These are phyloP conservation scores for Eustalomyia histrio DNA, from an alignment of 2,888 invertebrate species.

Conservation along the genomic window DNA sequence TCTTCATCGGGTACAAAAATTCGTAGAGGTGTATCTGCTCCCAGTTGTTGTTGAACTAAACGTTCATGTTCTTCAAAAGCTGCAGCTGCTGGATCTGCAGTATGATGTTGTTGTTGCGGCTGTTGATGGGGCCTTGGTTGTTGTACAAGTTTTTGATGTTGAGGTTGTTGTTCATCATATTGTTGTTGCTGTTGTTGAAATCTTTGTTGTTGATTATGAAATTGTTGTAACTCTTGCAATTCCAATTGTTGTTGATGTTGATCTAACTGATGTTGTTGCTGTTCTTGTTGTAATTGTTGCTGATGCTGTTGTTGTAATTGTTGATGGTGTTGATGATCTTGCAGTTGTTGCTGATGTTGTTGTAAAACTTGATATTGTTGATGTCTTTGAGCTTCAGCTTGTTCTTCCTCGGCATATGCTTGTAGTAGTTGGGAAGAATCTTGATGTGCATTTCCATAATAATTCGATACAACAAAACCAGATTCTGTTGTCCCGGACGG, in stretches of 20 bases:
- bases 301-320: slow-evolving; percentile 63
- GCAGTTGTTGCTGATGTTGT: slow-evolving; percentile 68
- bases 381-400: slow-evolving; percentile 70
- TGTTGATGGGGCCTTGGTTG: slow-evolving; percentile 13
- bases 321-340: slow-evolving; percentile 71
- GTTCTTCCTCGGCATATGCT: slow-evolving; percentile 76
- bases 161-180: slow-evolving; percentile 61
- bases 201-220: slow-evolving; percentile 45
- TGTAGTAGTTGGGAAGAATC: slow-evolving; percentile 76
- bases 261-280: slow-evolving; percentile 65
- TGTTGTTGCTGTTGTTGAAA: slow-evolving; percentile 64
- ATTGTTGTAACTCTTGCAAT: slow-evolving; percentile 67
- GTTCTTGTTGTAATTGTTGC: slow-evolving; percentile 66
- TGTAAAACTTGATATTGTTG: slow-evolving; percentile 74
- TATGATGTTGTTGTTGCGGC: slow-evolving; percentile 49
- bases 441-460: slow-evolving; percentile 73
- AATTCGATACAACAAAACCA: slow-evolving; percentile 78
- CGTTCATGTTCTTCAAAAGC: slow-evolving; percentile 77
- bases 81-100: slow-evolving; percentile 67
- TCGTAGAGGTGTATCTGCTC: slow-evolving; percentile 77
- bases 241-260: slow-evolving; percentile 64
- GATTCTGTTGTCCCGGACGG: slow-evolving; percentile 70
- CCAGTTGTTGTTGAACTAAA: slow-evolving; percentile 74
- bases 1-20: slow-evolving; percentile 81
- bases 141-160: slow-evolving; percentile 48